Conservation (phyloP, 53 echinoderm and acorn worm genomes). For the Arbacia lixula region DNA sequence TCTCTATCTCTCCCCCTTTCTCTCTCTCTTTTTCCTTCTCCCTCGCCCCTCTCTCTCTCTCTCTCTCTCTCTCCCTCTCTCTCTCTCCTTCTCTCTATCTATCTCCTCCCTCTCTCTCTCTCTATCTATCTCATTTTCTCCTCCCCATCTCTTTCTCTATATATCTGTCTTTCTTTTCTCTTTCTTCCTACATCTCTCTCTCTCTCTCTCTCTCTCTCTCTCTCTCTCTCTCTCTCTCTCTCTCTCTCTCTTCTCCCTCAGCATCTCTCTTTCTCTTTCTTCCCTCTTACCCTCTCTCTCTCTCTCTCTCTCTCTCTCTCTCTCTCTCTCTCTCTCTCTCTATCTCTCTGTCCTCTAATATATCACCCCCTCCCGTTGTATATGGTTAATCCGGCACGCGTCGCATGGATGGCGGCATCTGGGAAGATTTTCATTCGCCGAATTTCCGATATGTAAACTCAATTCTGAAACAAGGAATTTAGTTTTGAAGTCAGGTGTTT, state of each 20-base stretch:
- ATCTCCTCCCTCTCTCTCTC: not conserved
- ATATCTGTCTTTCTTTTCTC: not conserved
- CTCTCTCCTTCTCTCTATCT: not conserved
- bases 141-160: not conserved
- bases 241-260: not conserved
- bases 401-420: not conserved
- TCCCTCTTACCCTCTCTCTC: not conserved
- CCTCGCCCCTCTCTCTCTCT: too few relatives aligned
- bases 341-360: not conserved
- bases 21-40: too few relatives aligned
- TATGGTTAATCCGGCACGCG: not conserved
- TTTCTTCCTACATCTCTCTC: not conserved
- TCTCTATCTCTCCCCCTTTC: not conserved
- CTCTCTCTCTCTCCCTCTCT: too few relatives aligned
- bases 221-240: not conserved
- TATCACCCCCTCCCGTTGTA: not conserved
- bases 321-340: too few relatives aligned
- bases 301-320: not conserved
- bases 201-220: too few relatives aligned
- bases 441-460: not conserved
- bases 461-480: not conserved
- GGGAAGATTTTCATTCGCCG: slow-evolving; percentile 9
- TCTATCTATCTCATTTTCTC: not conserved
- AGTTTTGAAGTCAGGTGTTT: too few relatives aligned
- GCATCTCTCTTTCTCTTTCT: not conserved